Conservation (phyloP, 2,113 vertebrate genomes). For the Halcyon senegalensis region DNA sequence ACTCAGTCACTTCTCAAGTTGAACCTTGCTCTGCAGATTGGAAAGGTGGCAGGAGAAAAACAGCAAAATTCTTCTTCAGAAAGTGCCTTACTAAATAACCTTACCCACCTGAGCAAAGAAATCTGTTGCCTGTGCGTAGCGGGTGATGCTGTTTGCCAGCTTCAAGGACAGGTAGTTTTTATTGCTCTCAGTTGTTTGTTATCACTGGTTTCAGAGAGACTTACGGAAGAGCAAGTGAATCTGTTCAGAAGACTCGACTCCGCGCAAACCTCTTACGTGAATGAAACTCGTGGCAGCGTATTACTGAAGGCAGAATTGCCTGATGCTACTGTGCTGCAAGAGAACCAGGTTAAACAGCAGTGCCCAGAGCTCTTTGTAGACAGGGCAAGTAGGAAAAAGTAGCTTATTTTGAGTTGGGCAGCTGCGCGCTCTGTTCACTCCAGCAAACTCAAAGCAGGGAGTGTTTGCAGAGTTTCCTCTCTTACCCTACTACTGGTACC, state of each 20-base stretch:
- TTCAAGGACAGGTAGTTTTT: neutral
- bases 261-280: neutral
- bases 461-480: neutral
- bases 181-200: neutral
- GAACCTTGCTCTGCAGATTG: neutral
- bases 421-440: neutral
- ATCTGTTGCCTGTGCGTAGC: neutral
- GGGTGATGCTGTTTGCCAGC: neutral
- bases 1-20: neutral
- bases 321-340: neutral
- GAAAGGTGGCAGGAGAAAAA: neutral
- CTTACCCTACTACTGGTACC: neutral
- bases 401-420: neutral
- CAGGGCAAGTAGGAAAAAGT: neutral
- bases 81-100: neutral
- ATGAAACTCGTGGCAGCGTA: neutral
- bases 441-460: neutral
- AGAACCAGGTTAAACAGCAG: neutral
- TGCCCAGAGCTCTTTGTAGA: neutral
- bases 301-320: neutral
- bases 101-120: neutral
- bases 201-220: neutral
- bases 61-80: neutral
- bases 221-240: neutral
- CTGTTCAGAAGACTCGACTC: neutral